These are phyloP conservation scores for Eumaeus atala DNA, from an alignment of 1,140 invertebrate species.

Conservation along the genomic window DNA sequence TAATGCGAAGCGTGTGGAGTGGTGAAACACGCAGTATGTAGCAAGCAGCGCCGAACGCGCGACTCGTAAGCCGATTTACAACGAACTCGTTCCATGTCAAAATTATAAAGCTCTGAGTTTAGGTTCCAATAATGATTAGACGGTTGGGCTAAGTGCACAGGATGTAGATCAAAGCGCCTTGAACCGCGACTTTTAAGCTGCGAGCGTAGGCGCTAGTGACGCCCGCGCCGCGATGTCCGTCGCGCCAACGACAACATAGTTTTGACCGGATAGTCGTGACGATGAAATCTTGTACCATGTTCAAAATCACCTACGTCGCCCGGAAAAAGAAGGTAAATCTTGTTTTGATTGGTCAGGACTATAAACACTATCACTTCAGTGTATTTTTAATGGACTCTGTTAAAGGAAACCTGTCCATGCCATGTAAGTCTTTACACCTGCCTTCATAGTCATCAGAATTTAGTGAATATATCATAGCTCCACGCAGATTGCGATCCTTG, in stretches of 20 bases:
- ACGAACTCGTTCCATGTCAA: no score
- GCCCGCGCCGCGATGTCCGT: constrained; percentile 20
- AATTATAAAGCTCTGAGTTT: neutral
- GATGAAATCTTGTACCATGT: constrained; percentile 64
- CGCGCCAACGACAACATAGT: constrained; percentile 7
- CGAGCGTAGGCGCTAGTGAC: constrained; percentile 25
- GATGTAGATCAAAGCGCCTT: constrained; percentile 9
- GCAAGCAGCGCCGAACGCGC: constrained; percentile 17
- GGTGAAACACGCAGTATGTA: constrained; percentile 34
- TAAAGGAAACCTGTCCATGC: constrained; percentile 45
- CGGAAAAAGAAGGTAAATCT: constrained; percentile 55
- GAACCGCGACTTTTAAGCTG: neutral
- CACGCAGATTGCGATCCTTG: constrained; percentile 77
- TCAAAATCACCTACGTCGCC: constrained; percentile 65
- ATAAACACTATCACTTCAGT: neutral
- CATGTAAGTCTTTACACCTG: constrained; percentile 28
- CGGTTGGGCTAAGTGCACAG: neutral
- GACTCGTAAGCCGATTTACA: constrained; percentile 20
- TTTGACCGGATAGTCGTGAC: constrained; percentile 17
- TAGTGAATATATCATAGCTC: constrained; percentile 85
- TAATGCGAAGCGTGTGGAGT: constrained; percentile 44
- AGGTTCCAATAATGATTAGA: neutral
- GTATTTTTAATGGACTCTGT: constrained; percentile 41
- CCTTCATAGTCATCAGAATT: constrained; percentile 81
- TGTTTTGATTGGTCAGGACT: neutral